Conservation (phyloP, 2,888 invertebrate genomes). For the Lysandra bellargus region DNA sequence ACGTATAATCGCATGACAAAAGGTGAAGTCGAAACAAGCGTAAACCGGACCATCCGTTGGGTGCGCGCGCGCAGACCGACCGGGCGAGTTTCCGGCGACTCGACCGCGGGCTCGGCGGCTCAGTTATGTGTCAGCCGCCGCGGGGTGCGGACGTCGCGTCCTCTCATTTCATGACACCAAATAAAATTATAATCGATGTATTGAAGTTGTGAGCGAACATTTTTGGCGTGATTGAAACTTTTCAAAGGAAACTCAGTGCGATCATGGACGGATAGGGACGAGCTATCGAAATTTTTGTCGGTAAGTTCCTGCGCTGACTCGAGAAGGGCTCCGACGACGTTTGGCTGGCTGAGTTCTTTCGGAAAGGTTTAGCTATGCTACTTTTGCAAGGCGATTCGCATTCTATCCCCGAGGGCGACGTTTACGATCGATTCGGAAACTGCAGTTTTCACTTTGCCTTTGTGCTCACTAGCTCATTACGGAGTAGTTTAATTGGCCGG, state of each 20-base stretch:
- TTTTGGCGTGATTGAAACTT: constrained; percentile 52
- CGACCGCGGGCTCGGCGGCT: constrained; percentile 41
- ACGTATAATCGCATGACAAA: constrained; percentile 67
- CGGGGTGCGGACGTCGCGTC: constrained; percentile 51
- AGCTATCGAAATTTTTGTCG: constrained; percentile 51
- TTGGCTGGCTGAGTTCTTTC: constrained; percentile 52
- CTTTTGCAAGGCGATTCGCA: constrained; percentile 68
- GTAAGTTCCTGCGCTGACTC: constrained; percentile 61
- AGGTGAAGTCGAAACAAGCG: constrained; percentile 60
- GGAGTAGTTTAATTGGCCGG: constrained; percentile 30
- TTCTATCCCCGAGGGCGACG: constrained; percentile 49
- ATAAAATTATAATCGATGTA: constrained; percentile 63
- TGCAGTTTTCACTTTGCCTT: constrained; percentile 13
- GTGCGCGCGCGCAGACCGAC: constrained; percentile 60
- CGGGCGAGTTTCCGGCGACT: constrained; percentile 60
- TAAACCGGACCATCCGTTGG: constrained; percentile 73
- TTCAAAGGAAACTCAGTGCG: constrained; percentile 51
- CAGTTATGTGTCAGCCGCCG: constrained; percentile 65
- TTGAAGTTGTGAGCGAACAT: constrained; percentile 53
- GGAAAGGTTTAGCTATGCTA: constrained; percentile 55
- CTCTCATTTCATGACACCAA: constrained; percentile 46
- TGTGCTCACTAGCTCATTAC: background rate
- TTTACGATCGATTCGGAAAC: constrained; percentile 36
- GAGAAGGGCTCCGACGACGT: constrained; percentile 54
- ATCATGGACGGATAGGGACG: constrained; percentile 60